Evolutionary conservation across 2,113 vertebrate genomes (phyloP), one percentile per base, ranked within the genome.

Genomic region (Ondatra zibethicus): DNA sequence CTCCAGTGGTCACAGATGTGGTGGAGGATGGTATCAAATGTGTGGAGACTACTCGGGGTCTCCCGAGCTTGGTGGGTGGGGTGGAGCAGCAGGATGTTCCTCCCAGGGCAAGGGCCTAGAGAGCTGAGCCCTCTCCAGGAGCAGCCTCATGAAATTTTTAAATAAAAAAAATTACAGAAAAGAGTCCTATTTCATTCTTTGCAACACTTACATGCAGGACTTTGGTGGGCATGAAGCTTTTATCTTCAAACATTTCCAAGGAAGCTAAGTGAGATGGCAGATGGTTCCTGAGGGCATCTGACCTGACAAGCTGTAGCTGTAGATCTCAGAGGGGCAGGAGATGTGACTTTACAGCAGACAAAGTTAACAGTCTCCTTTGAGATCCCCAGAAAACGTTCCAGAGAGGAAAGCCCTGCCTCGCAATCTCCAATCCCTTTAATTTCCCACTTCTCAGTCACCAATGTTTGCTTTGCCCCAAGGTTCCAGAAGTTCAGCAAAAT

Each of bases 401-500:
- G 19, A 36, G 10, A 45, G 39, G 73, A 76, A 76, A 12, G 11
- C 73, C 23, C 73, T 76, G 19, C 19, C 72, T 36, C 87, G 2
- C 45, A 21, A n/a, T 90, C 12, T 45, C 77, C 31, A 84, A 58
- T 39, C 9, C 33, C 8, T 61, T 72, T 29, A 4, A 31, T 16
- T 27, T 11, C 3, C 13, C 23, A 45, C 47, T 25, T 89, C 52
- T 88, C 61, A 61, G 17, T 73, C 45, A 19, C n/a, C 25, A 75
- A 7, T 81, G 42, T 72, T 77, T 88, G 77, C 42, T 63, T 5
- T 2, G 42, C 80, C 47, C 80, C 92, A 68, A 17, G 33, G 23
- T 94, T 33, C 84, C 63, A 97, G 78, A 80, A 75, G 3, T 33
- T 95, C 84, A 91, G 77, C 7, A 45, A 13, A 76, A 76, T 76